Evolutionary conservation across 2,113 vertebrate genomes (phyloP).

Genomic region (Girardinichthys multiradiatus): DNA sequence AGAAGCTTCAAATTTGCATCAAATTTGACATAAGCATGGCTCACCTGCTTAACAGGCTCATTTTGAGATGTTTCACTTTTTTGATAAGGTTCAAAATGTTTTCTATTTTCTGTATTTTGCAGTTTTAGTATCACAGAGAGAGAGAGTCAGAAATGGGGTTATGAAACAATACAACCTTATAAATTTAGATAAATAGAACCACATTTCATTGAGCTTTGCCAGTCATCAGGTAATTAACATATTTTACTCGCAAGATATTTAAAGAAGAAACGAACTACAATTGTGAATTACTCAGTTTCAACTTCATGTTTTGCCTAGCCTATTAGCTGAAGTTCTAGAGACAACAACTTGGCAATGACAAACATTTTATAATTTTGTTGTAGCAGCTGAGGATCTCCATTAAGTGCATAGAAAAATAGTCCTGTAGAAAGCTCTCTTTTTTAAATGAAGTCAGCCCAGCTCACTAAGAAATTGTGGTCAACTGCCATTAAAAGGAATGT

Average conservation of each 20-base stretch:
- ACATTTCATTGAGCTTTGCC: not conserved
- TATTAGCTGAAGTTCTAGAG: not conserved
- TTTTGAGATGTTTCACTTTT: constrained; percentile 64
- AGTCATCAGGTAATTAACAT: not conserved
- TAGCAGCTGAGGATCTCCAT: no score
- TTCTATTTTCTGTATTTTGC: constrained; percentile 21
- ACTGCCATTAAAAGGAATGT: no score
- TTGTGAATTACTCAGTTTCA: not conserved
- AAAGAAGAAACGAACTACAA: not conserved
- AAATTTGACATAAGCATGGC: constrained; percentile 62
- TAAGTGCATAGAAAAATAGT: no score
- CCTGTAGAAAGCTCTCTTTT: no score
- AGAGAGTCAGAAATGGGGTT: constrained; percentile 13
- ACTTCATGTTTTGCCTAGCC: not conserved
- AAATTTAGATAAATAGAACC: not conserved
- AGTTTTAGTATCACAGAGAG: constrained; percentile 38
- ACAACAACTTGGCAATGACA: not conserved
- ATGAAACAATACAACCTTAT: not conserved
- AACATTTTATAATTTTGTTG: not conserved
- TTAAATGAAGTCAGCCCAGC: no score
- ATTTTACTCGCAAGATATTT: not conserved
- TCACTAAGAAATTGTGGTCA: no score
- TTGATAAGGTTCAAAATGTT: constrained; percentile 36
- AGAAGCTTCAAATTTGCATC: constrained; percentile 48
- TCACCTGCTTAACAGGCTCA: constrained; percentile 55